Percentiles rank a stretch among this genome's conserved stretches.
These are phyloP conservation scores for Styela plicata DNA, from an alignment of 23 tunicate genomes.

Conservation along the genomic window DNA sequence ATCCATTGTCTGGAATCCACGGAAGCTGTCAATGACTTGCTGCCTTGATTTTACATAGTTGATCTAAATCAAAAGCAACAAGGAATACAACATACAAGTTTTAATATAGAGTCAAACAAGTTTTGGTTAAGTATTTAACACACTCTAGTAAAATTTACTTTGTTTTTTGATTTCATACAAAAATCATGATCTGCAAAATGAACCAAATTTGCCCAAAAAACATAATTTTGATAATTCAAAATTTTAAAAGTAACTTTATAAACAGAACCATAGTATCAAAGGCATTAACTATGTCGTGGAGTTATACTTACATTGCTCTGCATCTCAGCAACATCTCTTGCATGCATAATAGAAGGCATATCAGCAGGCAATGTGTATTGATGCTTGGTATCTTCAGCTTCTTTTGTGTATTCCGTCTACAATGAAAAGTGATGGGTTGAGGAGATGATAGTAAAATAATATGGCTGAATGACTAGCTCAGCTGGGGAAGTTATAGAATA, in stretches of 20 bases:
- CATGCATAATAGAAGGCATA: slow-evolving; percentile 67
- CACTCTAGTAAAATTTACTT: background rate
- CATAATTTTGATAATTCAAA: background rate
- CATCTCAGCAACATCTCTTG: slow-evolving; percentile 48
- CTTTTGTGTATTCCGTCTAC: slow-evolving; percentile 66
- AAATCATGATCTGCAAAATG: background rate
- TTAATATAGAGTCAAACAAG: background rate
- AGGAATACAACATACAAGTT: background rate
- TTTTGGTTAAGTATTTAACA: background rate
- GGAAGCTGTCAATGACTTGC: slow-evolving; percentile 74
- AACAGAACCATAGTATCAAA: background rate
- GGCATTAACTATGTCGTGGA: background rate
- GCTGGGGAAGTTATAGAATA: too few relatives aligned
- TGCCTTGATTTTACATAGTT: slow-evolving; percentile 46
- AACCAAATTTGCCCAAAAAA: background rate
- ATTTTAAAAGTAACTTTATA: background rate
- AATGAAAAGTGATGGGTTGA: too few relatives aligned
- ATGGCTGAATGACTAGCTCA: too few relatives aligned
- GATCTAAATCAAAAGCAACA: too few relatives aligned
- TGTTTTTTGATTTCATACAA: slow-evolving; percentile 17
- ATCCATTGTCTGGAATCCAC: slow-evolving; percentile 98
- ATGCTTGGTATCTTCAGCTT: slow-evolving; percentile 27
- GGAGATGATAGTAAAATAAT: too few relatives aligned
- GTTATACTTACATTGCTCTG: slow-evolving; percentile 66
- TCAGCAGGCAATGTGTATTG: slow-evolving; percentile 72